Base-by-base conservation (phyloP, 53 echinoderm and acorn worm species). In the Luidia sarsii region DNA sequence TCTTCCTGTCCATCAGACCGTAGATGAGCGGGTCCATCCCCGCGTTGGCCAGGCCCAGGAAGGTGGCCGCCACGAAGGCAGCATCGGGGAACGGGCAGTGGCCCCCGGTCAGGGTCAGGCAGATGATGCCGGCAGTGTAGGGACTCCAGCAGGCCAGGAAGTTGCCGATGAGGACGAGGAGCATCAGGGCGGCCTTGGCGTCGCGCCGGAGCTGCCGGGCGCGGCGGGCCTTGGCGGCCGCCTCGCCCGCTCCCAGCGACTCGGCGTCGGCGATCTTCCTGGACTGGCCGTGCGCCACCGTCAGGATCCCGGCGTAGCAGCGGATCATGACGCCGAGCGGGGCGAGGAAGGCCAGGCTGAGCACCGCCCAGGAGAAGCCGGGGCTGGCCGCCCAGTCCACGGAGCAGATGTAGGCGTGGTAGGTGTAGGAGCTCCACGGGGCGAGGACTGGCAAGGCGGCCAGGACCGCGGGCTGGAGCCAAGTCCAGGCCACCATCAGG, bases 11-110 rank as follows among this genome's bases (percentile, higher is more conserved):
- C 16, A 85, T 31, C 21, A 93, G 71, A 3, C 96, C 83, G 43
- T 96, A 96, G 11, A 96, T 90, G 20, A 96, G 62, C 3, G 96
- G 96, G 28, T 96, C 93, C 15, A 88, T 79, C 8, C 91, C 90
- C 8, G 92, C 90, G 65, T 96, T 96, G 11, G 85, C 35, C 86
- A 93, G 88, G 10, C 90, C 93, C 4, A 96, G 64, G 90, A 90
- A 96, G 33, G 88, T 90, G 0, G 91, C 69, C 2, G 87, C 43
- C 27, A 86, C 75, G 55, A 84, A 90, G 31, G 81, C 57, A 19
- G 68, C 67, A 28, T 95, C 87, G 2, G 75, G 50, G 28, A 70
- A 83, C 14, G 19, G 25, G 37, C 83, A 83, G 0, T 83, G 11
- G 39, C 62, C 39, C 0, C 34, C 0, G 19, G 87, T 80, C 24